phyloP scores from a whole-genome alignment of 2,113 vertebrate species.

The Azemiops feae region DNA sequence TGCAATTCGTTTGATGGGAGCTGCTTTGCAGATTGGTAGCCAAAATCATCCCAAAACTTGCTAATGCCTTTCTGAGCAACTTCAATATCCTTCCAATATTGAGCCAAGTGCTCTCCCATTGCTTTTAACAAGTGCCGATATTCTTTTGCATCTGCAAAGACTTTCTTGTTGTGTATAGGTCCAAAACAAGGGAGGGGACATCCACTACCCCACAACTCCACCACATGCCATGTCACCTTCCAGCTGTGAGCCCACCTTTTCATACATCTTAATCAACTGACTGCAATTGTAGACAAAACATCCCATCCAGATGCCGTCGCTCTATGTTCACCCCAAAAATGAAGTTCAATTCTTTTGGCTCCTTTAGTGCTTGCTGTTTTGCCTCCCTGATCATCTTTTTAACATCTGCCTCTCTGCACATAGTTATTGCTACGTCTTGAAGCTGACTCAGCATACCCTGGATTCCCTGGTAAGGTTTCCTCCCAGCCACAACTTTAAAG shows the following conservation, averaged over 20 bases:
- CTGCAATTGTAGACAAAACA: slow-evolving; percentile 98
- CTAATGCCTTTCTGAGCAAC: slow-evolving; percentile 94
- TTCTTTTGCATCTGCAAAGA: slow-evolving; percentile 97
- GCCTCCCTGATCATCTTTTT: slow-evolving; percentile 90
- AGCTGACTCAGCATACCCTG: slow-evolving; percentile 88
- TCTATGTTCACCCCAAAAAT: slow-evolving; percentile 97
- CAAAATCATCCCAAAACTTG: slow-evolving; percentile 99
- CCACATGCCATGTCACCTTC: slow-evolving; percentile 98
- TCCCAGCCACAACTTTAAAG: slow-evolving; percentile 84
- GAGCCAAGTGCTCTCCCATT: slow-evolving; percentile 95
- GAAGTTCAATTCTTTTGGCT: slow-evolving; percentile 94
- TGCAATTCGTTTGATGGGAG: slow-evolving; percentile 86
- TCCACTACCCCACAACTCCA: slow-evolving; percentile 97
- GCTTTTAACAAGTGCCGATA: slow-evolving; percentile 92
- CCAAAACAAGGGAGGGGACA: slow-evolving; percentile 93
- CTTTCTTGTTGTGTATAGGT: slow-evolving; percentile 98
- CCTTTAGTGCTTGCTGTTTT: slow-evolving; percentile 90
- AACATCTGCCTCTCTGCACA: slow-evolving; percentile 87
- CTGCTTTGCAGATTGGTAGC: slow-evolving; percentile 93
- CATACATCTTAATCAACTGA: slow-evolving; percentile 97
- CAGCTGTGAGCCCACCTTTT: slow-evolving; percentile 96
- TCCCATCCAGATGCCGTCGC: slow-evolving; percentile 89
- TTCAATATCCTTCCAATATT: slow-evolving; percentile 96
- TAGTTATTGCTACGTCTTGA: slow-evolving; percentile 85
- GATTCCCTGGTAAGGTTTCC: slow-evolving; percentile 87